Conservation (phyloP, 2,113 vertebrate genomes). For the Tragelaphus scriptus region DNA sequence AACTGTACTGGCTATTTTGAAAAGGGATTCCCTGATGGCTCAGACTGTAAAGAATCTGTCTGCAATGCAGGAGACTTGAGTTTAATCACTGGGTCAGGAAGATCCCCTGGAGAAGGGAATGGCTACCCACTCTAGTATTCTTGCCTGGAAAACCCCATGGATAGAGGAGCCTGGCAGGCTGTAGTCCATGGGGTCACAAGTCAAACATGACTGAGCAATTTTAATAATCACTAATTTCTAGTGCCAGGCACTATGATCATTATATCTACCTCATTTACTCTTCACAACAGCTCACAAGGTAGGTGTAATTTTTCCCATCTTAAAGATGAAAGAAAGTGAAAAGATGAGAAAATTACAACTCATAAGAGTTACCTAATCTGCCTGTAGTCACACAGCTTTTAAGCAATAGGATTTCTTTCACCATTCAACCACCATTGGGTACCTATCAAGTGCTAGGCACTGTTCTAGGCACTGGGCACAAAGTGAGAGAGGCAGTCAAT, state of each 20-base stretch:
- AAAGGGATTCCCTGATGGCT: not conserved
- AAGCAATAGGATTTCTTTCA: not conserved
- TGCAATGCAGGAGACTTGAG: not conserved
- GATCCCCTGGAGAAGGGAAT: not conserved
- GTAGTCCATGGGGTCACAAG: not conserved
- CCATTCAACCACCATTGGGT: not conserved
- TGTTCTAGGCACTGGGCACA: not conserved
- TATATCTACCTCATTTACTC: slow-evolving; percentile 4
- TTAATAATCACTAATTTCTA: slow-evolving; percentile 26
- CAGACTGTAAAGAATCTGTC: not conserved
- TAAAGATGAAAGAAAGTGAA: not conserved
- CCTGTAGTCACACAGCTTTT: not conserved
- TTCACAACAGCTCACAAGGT: not conserved
- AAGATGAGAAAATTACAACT: not conserved
- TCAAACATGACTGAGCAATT: not conserved
- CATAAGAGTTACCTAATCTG: not conserved
- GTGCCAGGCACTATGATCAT: not conserved
- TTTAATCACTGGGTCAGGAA: not conserved
- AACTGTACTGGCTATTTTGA: not conserved
- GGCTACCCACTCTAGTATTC: not conserved
- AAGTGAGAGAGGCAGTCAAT: not conserved
- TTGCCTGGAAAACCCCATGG: not conserved
- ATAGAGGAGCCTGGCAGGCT: not conserved
- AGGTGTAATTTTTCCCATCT: slow-evolving; percentile 17
- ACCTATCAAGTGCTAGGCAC: not conserved